These are phyloP conservation scores for Xestia sexstrigata DNA, from an alignment of 2,888 invertebrate genomes.

Conservation along the genomic window DNA sequence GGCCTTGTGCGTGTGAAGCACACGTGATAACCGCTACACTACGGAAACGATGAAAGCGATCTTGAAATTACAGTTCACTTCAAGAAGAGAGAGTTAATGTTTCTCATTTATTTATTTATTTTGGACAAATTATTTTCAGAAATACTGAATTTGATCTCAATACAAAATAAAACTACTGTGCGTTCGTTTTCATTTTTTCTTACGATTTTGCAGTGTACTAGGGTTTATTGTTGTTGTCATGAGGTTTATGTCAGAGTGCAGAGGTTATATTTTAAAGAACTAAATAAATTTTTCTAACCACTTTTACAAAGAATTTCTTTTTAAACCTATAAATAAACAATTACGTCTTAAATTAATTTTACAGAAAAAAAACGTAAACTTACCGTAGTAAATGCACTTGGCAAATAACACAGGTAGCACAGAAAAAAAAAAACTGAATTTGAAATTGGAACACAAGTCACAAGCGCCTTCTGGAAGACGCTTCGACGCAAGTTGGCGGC, in stretches of 20 bases:
- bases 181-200: background rate
- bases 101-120: background rate
- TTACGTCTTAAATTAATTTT: background rate
- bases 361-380: slow-evolving; percentile 47
- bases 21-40: slow-evolving; percentile 95
- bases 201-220: background rate
- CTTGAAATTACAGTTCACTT: slow-evolving; percentile 18
- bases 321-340: background rate
- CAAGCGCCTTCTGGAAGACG: slow-evolving; percentile 79
- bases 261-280: background rate
- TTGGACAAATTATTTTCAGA: too few relatives aligned
- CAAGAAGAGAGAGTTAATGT: background rate
- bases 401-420: slow-evolving; percentile 45
- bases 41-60: slow-evolving; percentile 87
- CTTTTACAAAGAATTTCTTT: background rate
- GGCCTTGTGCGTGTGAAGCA: slow-evolving; percentile 95
- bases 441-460: slow-evolving; percentile 68
- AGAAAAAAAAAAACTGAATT: slow-evolving; percentile 55
- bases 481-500: slow-evolving; percentile 72
- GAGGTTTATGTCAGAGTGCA: background rate
- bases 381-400: slow-evolving; percentile 69
- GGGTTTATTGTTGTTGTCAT: background rate
- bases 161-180: background rate
- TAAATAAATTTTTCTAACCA: background rate
- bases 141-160: background rate